These are phyloP conservation scores for Pristionchus entomophagus DNA, from an alignment of 2,888 invertebrate genomes.

Conservation along the genomic window DNA sequence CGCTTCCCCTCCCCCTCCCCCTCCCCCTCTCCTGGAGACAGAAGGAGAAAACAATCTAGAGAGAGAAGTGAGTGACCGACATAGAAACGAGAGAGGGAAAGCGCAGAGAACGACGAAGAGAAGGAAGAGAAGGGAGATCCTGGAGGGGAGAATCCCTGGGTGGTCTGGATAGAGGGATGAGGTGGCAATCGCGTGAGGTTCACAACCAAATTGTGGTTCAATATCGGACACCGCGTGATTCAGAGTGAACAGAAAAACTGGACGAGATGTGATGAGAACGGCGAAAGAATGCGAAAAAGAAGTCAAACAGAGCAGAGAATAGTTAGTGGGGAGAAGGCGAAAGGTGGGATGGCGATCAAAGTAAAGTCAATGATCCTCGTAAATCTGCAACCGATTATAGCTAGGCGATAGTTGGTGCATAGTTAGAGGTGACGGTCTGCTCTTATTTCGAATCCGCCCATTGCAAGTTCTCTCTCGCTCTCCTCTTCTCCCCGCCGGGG, in stretches of 20 bases:
- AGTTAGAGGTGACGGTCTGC: background rate
- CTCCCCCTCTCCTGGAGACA: background rate
- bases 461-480: conserved; percentile 2
- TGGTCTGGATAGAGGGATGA: background rate
- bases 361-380: background rate
- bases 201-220: background rate
- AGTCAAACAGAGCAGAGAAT: conserved; percentile 15
- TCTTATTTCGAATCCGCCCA: background rate
- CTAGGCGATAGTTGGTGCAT: no score
- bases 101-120: conserved; percentile 21
- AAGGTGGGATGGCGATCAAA: background rate
- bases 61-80: conserved; percentile 24
- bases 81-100: conserved; percentile 32
- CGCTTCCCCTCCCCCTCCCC: background rate
- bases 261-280: background rate
- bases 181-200: background rate
- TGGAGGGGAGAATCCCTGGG: background rate
- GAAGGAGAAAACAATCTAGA: conserved; percentile 9
- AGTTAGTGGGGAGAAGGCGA: background rate
- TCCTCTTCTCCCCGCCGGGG: background rate
- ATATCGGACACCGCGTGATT: background rate
- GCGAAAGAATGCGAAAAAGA: background rate
- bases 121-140: conserved; percentile 25
- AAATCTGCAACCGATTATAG: background rate
- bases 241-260: background rate